These are phyloP conservation scores for Dascyllus trimaculatus DNA, from an alignment of 2,113 vertebrate species.

Conservation along the genomic window DNA sequence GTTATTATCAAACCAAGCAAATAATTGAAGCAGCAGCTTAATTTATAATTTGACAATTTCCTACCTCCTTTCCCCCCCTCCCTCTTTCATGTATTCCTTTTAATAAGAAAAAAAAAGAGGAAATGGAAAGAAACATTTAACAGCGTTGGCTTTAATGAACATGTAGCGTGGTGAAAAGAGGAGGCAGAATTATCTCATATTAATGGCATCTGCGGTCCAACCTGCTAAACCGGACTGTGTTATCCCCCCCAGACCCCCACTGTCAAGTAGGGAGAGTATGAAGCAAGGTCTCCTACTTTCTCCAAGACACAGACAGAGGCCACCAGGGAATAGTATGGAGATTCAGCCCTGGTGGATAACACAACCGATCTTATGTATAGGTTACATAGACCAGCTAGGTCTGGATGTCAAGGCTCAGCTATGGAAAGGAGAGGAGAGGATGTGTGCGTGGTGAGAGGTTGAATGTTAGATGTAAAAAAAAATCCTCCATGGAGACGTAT, in stretches of 20 bases:
- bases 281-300: conserved; percentile 35
- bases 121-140: conserved; percentile 80
- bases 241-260: conserved; percentile 26
- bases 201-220: conserved; percentile 68
- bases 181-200: conserved; percentile 64
- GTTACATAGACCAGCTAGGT: conserved; percentile 49
- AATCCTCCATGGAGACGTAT: conserved; percentile 16
- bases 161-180: conserved; percentile 54
- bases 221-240: conserved; percentile 61
- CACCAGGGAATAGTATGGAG: conserved; percentile 70
- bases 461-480: conserved; percentile 24
- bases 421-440: conserved; percentile 30
- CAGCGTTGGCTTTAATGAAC: conserved; percentile 80
- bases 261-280: conserved; percentile 39
- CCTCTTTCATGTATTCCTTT: conserved; percentile 78
- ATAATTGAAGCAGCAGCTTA: conserved; percentile 85
- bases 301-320: conserved; percentile 57
- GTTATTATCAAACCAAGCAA: conserved; percentile 87
- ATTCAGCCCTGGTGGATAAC: conserved; percentile 54
- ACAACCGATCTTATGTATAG: conserved; percentile 55
- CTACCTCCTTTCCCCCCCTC: conserved; percentile 64
- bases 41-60: conserved; percentile 86
- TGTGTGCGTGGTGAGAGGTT: conserved; percentile 22
- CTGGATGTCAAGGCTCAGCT: conserved; percentile 63
- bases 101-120: conserved; percentile 56